phyloP scores from a whole-genome alignment of 2,888 invertebrate genomes.

The Eumacrocentrus americanus region DNA sequence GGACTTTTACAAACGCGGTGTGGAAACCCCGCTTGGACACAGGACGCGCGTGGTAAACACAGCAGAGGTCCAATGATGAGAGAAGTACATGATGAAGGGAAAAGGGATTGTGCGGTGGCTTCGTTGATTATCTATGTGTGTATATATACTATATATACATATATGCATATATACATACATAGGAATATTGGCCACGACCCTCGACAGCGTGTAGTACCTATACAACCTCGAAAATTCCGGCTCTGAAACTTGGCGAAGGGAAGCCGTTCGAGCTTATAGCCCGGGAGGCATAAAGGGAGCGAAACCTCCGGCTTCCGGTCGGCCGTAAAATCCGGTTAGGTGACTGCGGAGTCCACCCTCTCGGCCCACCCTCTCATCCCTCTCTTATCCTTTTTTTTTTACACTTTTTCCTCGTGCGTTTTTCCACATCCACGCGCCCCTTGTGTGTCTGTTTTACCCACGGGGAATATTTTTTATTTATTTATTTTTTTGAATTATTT shows the following conservation, averaged over 20 bases:
- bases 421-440: background rate
- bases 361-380: background rate
- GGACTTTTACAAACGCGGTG: slow-evolving; percentile 30
- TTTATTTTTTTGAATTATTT: no score
- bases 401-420: slow-evolving; percentile 1
- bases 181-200: no score
- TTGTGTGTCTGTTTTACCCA: no score
- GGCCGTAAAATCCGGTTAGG: slow-evolving; percentile 31
- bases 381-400: background rate
- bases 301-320: slow-evolving; percentile 32
- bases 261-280: slow-evolving; percentile 24
- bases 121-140: slow-evolving; percentile 24
- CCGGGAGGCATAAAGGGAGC: slow-evolving; percentile 24
- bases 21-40: slow-evolving; percentile 27
- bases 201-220: no score
- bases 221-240: slow-evolving; percentile 27
- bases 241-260: slow-evolving; percentile 14
- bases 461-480: no score
- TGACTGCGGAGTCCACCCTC: slow-evolving; percentile 1
- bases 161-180: no score
- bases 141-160: slow-evolving; percentile 22
- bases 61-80: slow-evolving; percentile 2
- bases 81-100: background rate
- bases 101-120: slow-evolving; percentile 24
- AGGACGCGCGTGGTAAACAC: slow-evolving; percentile 8